phyloP scores from a whole-genome alignment of 2,113 vertebrate species.

The Condylura cristata region DNA sequence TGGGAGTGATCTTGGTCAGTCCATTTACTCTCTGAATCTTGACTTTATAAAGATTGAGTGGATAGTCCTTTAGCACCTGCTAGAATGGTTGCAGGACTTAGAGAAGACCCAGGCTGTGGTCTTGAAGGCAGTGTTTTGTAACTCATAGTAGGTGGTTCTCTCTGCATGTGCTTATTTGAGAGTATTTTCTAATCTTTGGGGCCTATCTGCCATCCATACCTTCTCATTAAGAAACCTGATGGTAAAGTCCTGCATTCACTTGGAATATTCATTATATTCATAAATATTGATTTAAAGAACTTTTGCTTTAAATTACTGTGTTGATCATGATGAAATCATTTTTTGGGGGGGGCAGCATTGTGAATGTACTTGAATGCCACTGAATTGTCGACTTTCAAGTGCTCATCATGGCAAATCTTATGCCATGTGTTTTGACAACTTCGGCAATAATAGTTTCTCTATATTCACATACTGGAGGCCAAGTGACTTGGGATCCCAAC shows the following conservation, averaged over 20 bases:
- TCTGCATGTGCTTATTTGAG: no score
- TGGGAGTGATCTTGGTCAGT: background rate
- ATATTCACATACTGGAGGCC: background rate
- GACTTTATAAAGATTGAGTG: background rate
- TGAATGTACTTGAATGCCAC: background rate
- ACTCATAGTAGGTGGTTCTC: background rate
- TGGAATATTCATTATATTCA: no score
- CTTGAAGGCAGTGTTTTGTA: background rate
- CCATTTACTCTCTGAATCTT: background rate
- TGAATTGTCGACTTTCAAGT: background rate
- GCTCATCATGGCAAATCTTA: background rate
- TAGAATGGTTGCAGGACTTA: background rate
- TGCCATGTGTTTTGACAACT: background rate
- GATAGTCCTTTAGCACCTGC: background rate
- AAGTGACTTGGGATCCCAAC: background rate
- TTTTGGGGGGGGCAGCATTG: background rate
- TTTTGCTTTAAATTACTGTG: constrained; percentile 5
- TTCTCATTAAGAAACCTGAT: background rate
- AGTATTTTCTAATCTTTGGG: background rate
- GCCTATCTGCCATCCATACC: background rate
- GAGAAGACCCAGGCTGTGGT: background rate
- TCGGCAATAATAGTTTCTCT: background rate
- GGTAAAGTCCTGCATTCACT: background rate
- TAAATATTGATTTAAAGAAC: background rate
- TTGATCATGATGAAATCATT: no score